Evolutionary conservation across 2,797 vertebrate species (phyloP).

Genomic region (Perodicticus potto): DNA sequence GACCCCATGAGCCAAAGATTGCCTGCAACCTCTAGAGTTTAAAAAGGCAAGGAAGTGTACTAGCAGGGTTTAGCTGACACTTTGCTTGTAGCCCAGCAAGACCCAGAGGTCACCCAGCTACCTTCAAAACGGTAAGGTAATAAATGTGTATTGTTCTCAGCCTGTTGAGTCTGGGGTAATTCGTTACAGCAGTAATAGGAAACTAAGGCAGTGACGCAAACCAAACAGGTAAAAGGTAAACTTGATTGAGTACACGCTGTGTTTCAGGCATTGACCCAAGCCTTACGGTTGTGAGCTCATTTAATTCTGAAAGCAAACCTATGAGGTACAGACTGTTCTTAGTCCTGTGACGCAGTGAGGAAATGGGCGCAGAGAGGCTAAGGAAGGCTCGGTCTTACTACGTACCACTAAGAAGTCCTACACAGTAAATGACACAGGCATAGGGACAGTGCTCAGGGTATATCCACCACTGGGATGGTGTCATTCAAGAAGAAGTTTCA

Average conservation of each 20-base stretch:
- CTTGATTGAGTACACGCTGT: background rate
- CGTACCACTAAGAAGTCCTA: too few relatives aligned
- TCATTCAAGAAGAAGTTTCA: background rate
- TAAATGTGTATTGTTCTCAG: constrained; percentile 1
- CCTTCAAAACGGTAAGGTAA: constrained; percentile 9
- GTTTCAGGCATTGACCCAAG: background rate
- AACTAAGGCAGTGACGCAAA: background rate
- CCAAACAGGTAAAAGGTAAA: background rate
- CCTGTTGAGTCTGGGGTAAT: background rate
- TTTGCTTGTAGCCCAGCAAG: background rate
- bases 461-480: background rate
- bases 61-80: background rate
- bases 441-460: background rate
- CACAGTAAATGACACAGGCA: background rate
- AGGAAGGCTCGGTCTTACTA: too few relatives aligned
- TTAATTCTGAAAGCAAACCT: constrained; percentile 7
- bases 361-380: background rate
- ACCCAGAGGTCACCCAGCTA: background rate
- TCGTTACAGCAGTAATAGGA: constrained; percentile 35
- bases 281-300: background rate
- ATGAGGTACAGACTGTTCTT: background rate
- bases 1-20: background rate
- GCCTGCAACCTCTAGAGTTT: background rate
- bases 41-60: background rate
- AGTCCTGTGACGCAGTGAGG: background rate